Evolutionary conservation across 2,888 invertebrate species (phyloP).

Genomic region (Agapostemon virescens): DNA sequence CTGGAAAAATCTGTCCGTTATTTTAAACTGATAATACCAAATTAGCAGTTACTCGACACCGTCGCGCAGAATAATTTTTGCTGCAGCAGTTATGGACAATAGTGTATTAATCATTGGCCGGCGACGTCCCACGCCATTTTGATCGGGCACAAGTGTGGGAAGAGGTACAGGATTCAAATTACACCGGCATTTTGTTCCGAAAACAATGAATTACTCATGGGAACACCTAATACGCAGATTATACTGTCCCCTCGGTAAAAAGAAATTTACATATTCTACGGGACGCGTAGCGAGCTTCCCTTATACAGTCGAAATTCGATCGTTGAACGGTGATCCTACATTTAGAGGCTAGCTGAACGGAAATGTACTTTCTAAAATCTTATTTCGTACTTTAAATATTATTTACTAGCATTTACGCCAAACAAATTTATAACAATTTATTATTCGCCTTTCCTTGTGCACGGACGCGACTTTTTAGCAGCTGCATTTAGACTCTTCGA

Average conservation of each 20-base stretch:
- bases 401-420: too few relatives aligned
- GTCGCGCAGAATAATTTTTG: neutral
- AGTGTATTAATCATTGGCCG: neutral
- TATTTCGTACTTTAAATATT: too few relatives aligned
- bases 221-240: neutral
- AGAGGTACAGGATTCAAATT: neutral
- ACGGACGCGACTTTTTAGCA: too few relatives aligned
- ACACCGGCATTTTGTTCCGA: neutral
- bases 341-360: neutral
- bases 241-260: neutral
- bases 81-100: neutral
- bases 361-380: too few relatives aligned
- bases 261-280: neutral
- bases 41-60: neutral
- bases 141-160: neutral
- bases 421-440: too few relatives aligned
- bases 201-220: constrained; percentile 10
- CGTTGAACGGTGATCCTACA: neutral
- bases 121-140: neutral
- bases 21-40: neutral
- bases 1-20: neutral
- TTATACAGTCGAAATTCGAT: neutral
- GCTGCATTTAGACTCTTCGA: too few relatives aligned
- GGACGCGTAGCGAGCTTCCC: neutral
- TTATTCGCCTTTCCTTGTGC: too few relatives aligned